These are phyloP conservation scores for Acleris holmiana DNA, from an alignment of 2,888 invertebrate genomes.

Conservation along the genomic window DNA sequence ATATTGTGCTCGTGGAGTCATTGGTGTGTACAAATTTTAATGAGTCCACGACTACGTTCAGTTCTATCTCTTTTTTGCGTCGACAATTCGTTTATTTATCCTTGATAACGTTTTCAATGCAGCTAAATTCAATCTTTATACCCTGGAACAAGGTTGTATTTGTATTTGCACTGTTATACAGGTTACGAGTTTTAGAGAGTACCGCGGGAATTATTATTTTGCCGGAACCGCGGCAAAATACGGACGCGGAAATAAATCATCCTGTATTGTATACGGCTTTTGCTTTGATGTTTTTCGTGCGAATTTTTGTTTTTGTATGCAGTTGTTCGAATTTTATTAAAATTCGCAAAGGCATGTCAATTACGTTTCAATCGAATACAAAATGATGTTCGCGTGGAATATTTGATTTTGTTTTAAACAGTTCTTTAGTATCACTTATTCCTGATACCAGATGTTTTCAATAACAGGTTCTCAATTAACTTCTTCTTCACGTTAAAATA, in stretches of 20 bases:
- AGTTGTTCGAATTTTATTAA: conserved; percentile 25
- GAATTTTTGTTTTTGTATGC: conserved; percentile 27
- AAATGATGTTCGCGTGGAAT: neutral
- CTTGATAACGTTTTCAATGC: neutral
- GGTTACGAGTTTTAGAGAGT: neutral
- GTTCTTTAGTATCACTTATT: neutral
- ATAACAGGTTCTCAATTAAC: too few species aligned
- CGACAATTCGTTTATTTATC: conserved; percentile 37
- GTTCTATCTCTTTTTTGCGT: conserved; percentile 45
- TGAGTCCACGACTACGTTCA: conserved; percentile 60
- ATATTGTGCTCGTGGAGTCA: conserved; percentile 59
- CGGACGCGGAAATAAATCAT: conserved; percentile 33
- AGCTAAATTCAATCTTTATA: neutral
- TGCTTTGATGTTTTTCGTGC: conserved; percentile 34
- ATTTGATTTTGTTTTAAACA: neutral
- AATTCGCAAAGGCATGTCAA: conserved; percentile 1
- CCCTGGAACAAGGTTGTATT: neutral
- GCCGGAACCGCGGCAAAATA: conserved; percentile 24
- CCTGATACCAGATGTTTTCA: too few species aligned
- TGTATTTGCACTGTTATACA: neutral
- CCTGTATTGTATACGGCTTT: conserved; percentile 33
- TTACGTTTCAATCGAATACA: conserved; percentile 3
- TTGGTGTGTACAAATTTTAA: conserved; percentile 72
- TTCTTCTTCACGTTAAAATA: too few species aligned
- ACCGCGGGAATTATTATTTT: conserved; percentile 18